A percentile compares a stretch with the other conserved stretches of the same genome.
These are phyloP conservation scores for Drosophila micromelanica DNA, from an alignment of 1,140 invertebrate species.

Conservation along the genomic window DNA sequence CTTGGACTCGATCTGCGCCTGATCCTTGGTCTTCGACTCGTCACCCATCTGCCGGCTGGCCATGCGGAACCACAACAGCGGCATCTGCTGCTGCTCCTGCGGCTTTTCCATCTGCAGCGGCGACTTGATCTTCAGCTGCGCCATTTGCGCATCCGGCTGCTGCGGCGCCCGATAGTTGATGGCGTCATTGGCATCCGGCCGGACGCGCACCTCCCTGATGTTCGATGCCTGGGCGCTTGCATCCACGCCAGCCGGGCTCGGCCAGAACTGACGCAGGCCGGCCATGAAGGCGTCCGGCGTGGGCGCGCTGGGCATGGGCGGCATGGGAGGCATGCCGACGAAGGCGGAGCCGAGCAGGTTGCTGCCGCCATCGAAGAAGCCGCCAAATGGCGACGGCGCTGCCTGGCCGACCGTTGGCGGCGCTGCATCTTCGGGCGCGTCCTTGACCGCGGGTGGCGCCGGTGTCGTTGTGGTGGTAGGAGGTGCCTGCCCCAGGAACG, in stretches of 20 bases:
- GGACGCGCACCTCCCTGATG: constrained; percentile 74
- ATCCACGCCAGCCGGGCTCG: background rate
- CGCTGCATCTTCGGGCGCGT: background rate
- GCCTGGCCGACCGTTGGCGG: constrained; percentile 22
- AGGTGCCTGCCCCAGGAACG: constrained; percentile 33
- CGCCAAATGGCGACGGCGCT: background rate
- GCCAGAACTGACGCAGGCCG: constrained; percentile 41
- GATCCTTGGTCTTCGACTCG: constrained; percentile 35
- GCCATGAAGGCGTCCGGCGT: constrained; percentile 30
- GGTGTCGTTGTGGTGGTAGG: constrained; percentile 8
- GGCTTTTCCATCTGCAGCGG: constrained; percentile 30
- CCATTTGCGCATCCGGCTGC: constrained; percentile 28
- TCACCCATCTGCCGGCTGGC: constrained; percentile 11
- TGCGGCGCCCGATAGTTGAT: constrained; percentile 19
- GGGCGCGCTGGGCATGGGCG: background rate
- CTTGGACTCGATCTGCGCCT: constrained; percentile 57
- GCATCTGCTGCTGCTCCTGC: constrained; percentile 42
- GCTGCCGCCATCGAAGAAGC: constrained; percentile 30
- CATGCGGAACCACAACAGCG: constrained; percentile 64
- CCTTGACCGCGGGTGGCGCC: constrained; percentile 9
- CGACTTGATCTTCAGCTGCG: constrained; percentile 53
- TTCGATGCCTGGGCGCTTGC: constrained; percentile 54
- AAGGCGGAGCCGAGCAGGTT: constrained; percentile 37
- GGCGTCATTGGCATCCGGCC: constrained; percentile 27
- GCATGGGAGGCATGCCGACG: background rate